Conservation (phyloP, 2,888 invertebrate species). For the Hemaris fuciformis region DNA sequence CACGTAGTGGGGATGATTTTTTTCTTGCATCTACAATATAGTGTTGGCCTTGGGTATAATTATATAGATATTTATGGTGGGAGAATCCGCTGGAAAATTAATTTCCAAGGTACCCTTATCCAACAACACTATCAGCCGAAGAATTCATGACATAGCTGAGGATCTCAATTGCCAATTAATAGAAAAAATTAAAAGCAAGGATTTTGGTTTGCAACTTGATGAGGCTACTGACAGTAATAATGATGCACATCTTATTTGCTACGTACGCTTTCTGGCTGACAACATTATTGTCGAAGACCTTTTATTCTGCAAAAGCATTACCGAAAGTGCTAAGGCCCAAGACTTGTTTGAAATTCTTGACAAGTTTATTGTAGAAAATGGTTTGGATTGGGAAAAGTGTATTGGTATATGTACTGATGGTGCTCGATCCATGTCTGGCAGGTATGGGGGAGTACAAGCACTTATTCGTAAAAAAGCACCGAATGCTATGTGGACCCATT, state of each 20-base stretch:
- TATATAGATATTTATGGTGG: too few relatives aligned
- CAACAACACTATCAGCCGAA: slow-evolving; percentile 31
- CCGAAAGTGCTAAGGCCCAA: slow-evolving; percentile 29
- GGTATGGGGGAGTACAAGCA: slow-evolving; percentile 30
- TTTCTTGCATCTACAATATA: too few relatives aligned
- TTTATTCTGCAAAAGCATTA: slow-evolving; percentile 34
- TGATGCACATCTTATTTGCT: slow-evolving; percentile 28
- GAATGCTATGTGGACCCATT: slow-evolving; percentile 28
- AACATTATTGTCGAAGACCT: slow-evolving; percentile 29
- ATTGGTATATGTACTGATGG: slow-evolving; percentile 34
- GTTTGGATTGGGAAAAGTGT: slow-evolving; percentile 30
- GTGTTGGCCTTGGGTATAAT: too few relatives aligned
- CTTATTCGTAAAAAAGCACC: slow-evolving; percentile 32
- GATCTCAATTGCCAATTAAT: slow-evolving; percentile 26
- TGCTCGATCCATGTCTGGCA: slow-evolving; percentile 35
- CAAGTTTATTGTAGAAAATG: not conserved
- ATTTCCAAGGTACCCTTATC: slow-evolving; percentile 32
- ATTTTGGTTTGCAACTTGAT: slow-evolving; percentile 36
- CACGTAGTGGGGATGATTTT: too few relatives aligned
- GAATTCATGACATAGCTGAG: slow-evolving; percentile 33
- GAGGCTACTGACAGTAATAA: slow-evolving; percentile 34
- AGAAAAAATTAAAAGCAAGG: slow-evolving; percentile 24
- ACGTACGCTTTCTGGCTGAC: slow-evolving; percentile 35
- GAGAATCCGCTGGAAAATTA: slow-evolving; percentile 19
- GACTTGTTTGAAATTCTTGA: too few relatives aligned